These are phyloP conservation scores for Lasioglossum oenotherae DNA, from an alignment of 2,888 invertebrate genomes.

Conservation along the genomic window DNA sequence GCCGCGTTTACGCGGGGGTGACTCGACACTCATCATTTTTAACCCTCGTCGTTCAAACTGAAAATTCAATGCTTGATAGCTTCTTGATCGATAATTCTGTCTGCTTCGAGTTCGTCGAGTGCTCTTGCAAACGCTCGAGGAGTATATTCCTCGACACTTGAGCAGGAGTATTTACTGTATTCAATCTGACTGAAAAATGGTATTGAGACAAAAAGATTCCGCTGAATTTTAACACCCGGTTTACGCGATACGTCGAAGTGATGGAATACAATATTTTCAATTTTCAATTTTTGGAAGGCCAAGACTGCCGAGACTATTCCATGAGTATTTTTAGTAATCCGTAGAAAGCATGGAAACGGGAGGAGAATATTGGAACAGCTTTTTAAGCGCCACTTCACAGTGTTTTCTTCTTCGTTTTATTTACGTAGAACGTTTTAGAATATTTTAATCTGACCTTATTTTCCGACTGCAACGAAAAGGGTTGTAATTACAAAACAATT, in stretches of 20 bases:
- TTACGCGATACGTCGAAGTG: no score
- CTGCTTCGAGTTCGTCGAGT: not conserved
- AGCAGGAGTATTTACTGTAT: not conserved
- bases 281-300: not conserved
- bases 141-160: not conserved
- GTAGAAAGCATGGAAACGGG: not conserved
- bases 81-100: conserved; percentile 6
- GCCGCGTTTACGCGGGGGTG: not conserved
- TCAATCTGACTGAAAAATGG: no score
- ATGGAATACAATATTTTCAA: not conserved
- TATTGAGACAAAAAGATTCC: not conserved
- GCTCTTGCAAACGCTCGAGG: not conserved
- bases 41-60: not conserved
- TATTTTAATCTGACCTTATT: not conserved
- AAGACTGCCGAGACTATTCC: not conserved
- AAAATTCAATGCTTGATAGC: not conserved
- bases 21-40: not conserved
- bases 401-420: not conserved
- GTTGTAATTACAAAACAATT: not conserved
- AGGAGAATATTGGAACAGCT: not conserved
- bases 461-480: not conserved
- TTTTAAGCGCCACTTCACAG: not conserved
- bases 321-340: not conserved
- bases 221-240: not conserved
- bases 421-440: not conserved